Evolutionary conservation across 2,113 vertebrate species (phyloP).

Genomic region (Xenopus tropicalis): DNA sequence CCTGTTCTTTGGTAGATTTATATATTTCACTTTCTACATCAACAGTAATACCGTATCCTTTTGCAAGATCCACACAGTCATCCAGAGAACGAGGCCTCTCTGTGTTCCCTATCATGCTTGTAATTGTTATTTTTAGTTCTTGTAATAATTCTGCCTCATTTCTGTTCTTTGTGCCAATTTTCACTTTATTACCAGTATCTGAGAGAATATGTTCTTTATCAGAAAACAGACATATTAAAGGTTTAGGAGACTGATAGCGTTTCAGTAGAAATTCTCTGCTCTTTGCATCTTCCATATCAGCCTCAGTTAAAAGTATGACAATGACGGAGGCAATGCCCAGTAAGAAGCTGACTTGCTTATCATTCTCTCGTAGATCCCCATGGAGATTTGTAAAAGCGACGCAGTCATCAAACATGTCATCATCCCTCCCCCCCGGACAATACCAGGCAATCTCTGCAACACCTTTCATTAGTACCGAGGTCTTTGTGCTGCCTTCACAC

Average conservation of each 20-base stretch:
- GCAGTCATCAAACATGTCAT: constrained; percentile 59
- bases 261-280: constrained; percentile 40
- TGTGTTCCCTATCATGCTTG: constrained; percentile 44
- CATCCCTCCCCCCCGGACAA: background rate
- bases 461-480: constrained; percentile 59
- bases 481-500: constrained; percentile 57
- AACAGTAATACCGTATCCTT: constrained; percentile 43
- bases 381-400: constrained; percentile 67
- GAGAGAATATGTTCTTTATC: constrained; percentile 37
- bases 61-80: constrained; percentile 37
- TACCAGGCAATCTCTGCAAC: constrained; percentile 75
- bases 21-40: constrained; percentile 53
- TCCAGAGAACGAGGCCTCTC: constrained; percentile 44
- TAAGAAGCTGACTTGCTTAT: constrained; percentile 55
- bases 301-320: constrained; percentile 53
- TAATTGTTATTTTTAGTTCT: constrained; percentile 49
- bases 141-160: constrained; percentile 55
- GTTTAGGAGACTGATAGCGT: constrained; percentile 48
- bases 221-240: constrained; percentile 58
- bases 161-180: constrained; percentile 56
- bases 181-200: constrained; percentile 25
- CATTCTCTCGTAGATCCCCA: constrained; percentile 53
- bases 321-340: constrained; percentile 58
- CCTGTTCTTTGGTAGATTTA: constrained; percentile 49
- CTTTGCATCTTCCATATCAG: constrained; percentile 24